A percentile compares a stretch with the other conserved stretches of the same genome.
Evolutionary conservation across 2,888 invertebrate species (phyloP).

Genomic region (Ctena decussata): DNA sequence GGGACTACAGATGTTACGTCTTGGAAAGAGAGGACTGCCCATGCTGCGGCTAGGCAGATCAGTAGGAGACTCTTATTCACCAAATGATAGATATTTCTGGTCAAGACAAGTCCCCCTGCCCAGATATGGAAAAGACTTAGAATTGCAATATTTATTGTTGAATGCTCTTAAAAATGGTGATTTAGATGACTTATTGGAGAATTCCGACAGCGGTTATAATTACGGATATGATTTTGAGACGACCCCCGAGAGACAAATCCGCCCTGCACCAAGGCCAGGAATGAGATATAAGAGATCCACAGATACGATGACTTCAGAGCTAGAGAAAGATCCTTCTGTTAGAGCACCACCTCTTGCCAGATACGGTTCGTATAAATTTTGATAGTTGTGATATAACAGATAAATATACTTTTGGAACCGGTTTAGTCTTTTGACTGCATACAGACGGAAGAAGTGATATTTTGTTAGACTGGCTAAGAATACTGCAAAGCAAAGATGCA

Average conservation of each 20-base stretch:
- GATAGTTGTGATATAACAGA: no score
- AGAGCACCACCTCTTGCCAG: neutral
- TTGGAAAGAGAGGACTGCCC: slow-evolving; percentile 75
- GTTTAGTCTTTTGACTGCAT: no score
- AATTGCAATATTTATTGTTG: slow-evolving; percentile 61
- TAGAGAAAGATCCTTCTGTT: neutral
- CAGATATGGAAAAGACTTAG: slow-evolving; percentile 70
- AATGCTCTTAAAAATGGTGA: slow-evolving; percentile 61
- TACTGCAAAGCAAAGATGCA: no score
- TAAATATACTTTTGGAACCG: no score
- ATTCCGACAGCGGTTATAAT: slow-evolving; percentile 21
- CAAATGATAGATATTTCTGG: slow-evolving; percentile 57
- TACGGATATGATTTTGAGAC: slow-evolving; percentile 58
- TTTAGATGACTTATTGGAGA: slow-evolving; percentile 29
- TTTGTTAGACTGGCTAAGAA: no score
- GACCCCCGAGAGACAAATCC: slow-evolving; percentile 59
- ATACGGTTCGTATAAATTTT: neutral
- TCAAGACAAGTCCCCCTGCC: slow-evolving; percentile 71
- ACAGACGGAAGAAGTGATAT: no score
- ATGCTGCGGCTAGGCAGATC: slow-evolving; percentile 72
- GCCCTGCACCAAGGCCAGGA: slow-evolving; percentile 70
- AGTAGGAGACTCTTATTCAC: slow-evolving; percentile 21
- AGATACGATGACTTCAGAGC: neutral
- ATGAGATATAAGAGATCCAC: slow-evolving; percentile 47
- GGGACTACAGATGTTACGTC: slow-evolving; percentile 77